Evolutionary conservation across 2,888 invertebrate genomes (phyloP).

Genomic region (Metallyticus violacea): DNA sequence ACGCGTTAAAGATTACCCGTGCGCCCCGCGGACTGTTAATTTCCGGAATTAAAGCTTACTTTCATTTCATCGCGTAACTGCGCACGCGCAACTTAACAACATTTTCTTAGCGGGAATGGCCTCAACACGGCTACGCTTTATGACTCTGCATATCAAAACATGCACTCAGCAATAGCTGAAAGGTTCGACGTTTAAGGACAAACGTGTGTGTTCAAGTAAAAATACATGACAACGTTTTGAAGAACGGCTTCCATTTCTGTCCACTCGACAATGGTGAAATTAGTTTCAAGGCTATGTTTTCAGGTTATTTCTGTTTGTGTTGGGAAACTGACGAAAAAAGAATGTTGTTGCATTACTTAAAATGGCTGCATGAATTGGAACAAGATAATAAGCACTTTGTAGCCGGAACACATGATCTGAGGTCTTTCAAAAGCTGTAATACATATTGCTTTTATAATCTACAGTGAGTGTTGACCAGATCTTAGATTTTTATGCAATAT

Average conservation of each 20-base stretch:
- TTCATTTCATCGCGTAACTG: not conserved
- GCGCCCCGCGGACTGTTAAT: too few species aligned
- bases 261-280: not conserved
- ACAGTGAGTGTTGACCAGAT: too few species aligned
- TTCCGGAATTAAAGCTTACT: not conserved
- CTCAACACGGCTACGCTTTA: not conserved
- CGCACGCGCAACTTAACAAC: not conserved
- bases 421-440: too few species aligned
- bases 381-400: not conserved
- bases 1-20: too few species aligned
- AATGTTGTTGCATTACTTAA: not conserved
- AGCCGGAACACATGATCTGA: not conserved
- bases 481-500: too few species aligned
- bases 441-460: too few species aligned
- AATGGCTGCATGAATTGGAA: not conserved
- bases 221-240: not conserved
- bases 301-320: not conserved
- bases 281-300: not conserved
- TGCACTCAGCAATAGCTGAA: not conserved
- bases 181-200: not conserved
- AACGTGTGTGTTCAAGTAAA: not conserved
- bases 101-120: not conserved
- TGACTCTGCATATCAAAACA: not conserved
- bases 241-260: not conserved
- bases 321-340: too few species aligned